Conservation (phyloP, 2,113 vertebrate species). For the Sylvicapra grimmia region DNA sequence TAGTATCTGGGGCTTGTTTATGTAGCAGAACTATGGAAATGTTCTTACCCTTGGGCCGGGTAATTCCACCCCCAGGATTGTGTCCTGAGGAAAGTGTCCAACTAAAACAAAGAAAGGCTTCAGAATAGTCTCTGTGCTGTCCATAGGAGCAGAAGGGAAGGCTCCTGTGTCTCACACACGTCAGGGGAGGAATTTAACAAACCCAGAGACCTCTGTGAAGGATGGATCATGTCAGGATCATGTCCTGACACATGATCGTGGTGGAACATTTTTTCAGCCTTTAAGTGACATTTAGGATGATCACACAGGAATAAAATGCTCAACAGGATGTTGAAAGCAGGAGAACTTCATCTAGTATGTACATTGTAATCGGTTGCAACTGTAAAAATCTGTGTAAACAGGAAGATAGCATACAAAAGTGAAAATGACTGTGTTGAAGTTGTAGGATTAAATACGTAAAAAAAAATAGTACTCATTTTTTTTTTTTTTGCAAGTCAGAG, state of each 20-base stretch:
- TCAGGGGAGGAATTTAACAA: background rate
- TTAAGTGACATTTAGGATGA: background rate
- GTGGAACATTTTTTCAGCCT: background rate
- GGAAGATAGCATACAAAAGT: background rate
- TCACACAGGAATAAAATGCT: background rate
- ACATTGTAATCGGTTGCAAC: background rate
- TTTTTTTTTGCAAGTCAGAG: background rate
- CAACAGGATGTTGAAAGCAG: background rate
- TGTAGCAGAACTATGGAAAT: background rate
- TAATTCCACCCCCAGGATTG: background rate
- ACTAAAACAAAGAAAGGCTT: background rate
- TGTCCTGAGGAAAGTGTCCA: background rate
- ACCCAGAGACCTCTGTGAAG: too few species aligned
- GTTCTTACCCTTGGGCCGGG: background rate
- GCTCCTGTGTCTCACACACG: background rate
- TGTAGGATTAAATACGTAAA: background rate
- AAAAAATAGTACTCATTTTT: background rate
- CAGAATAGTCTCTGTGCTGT: background rate
- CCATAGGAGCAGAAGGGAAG: background rate
- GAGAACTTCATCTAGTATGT: background rate
- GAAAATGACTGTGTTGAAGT: background rate
- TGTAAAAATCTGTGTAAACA: background rate
- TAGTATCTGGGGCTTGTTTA: background rate
- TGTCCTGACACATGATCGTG: background rate
- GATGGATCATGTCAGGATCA: too few species aligned